Percentiles rank a stretch among this genome's conserved stretches.
phyloP scores from a whole-genome alignment of 2,888 invertebrate genomes.

The Eupithecia subfuscata region DNA sequence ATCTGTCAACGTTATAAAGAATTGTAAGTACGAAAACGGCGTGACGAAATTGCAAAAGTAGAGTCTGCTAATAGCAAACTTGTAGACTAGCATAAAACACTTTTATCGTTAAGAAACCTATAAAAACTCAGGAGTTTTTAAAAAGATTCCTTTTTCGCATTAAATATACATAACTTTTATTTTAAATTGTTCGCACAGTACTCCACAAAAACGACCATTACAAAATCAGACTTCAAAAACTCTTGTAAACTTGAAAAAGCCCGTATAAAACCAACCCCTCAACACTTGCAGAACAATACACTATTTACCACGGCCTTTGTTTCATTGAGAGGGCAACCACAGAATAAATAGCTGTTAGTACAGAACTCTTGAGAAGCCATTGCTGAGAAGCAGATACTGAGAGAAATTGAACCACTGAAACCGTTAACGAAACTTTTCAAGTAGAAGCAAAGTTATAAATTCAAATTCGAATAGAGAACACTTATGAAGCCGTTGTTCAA shows the following conservation, averaged over 20 bases:
- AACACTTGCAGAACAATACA: constrained; percentile 63
- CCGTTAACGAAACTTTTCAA: constrained; percentile 12
- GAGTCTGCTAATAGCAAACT: background rate
- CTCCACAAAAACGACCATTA: constrained; percentile 41
- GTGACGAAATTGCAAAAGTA: constrained; percentile 14
- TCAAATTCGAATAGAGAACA: background rate
- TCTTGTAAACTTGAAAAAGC: constrained; percentile 46
- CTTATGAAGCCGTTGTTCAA: background rate
- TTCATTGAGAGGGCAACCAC: constrained; percentile 48
- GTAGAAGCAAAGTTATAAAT: constrained; percentile 1
- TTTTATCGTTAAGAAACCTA: constrained; percentile 9
- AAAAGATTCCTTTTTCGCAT: constrained; percentile 6
- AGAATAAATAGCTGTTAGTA: constrained; percentile 21
- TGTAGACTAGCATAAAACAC: constrained; percentile 9
- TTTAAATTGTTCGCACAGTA: constrained; percentile 37
- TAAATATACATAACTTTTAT: constrained; percentile 27
- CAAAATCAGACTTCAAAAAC: constrained; percentile 33
- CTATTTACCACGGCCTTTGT: constrained; percentile 76
- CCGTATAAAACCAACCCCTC: constrained; percentile 38
- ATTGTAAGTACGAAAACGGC: constrained; percentile 24
- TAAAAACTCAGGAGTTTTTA: constrained; percentile 19
- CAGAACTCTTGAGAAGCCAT: constrained; percentile 15
- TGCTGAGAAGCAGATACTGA: constrained; percentile 12
- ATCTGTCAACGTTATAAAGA: constrained; percentile 44
- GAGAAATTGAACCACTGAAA: background rate